Percentiles rank a stretch among this genome's conserved stretches.
phyloP scores from a whole-genome alignment of 2,113 vertebrate species.

The Onychorhynchus coronatus region DNA sequence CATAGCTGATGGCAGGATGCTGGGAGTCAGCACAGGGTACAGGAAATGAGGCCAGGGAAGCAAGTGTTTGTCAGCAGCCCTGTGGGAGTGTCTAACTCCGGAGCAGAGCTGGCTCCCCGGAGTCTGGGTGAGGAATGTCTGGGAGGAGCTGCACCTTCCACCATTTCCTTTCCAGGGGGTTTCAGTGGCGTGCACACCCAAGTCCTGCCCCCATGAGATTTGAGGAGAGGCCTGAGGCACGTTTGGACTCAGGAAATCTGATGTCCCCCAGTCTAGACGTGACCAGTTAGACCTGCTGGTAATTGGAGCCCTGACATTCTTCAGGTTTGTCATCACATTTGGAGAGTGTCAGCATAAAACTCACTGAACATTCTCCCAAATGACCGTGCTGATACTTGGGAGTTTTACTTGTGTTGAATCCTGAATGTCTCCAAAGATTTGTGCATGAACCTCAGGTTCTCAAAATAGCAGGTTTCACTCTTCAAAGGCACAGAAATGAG shows the following conservation, averaged over 20 bases:
- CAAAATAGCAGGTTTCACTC: background rate
- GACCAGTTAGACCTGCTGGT: conserved; percentile 34
- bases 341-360: background rate
- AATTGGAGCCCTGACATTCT: background rate
- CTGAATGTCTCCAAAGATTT: background rate
- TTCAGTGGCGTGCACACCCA: background rate
- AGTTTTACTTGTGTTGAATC: background rate
- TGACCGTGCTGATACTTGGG: background rate
- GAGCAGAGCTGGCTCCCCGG: background rate
- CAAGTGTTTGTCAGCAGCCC: background rate
- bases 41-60: background rate
- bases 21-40: background rate
- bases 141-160: background rate
- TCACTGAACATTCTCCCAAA: background rate
- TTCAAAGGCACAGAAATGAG: background rate
- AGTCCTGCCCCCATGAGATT: background rate
- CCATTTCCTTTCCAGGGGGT: background rate
- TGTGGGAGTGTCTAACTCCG: background rate
- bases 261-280: conserved; percentile 2
- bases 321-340: background rate
- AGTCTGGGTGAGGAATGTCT: background rate
- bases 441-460: background rate
- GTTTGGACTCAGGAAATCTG: background rate
- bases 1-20: background rate
- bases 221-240: background rate